phyloP scores from a whole-genome alignment of 2,797 vertebrate genomes.

The Crenuchus spilurus region DNA sequence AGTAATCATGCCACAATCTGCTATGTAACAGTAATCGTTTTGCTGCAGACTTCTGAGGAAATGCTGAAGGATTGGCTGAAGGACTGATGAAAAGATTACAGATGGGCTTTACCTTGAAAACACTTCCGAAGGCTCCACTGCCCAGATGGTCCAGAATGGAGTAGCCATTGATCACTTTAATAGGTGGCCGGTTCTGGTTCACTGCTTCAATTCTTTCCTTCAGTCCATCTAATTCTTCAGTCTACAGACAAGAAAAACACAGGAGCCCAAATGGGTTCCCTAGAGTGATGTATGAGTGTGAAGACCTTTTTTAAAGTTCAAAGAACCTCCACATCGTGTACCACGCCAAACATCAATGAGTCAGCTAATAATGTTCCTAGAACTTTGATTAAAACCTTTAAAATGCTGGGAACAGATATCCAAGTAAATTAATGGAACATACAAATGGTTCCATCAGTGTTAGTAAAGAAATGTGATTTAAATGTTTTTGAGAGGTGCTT shows the following conservation, averaged over 20 bases:
- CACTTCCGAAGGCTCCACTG: slow-evolving; percentile 89
- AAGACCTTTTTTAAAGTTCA: too few relatives aligned
- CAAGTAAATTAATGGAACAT: too few relatives aligned
- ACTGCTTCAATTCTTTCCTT: slow-evolving; percentile 81
- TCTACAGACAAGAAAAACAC: slow-evolving; percentile 67
- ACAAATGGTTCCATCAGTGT: too few relatives aligned
- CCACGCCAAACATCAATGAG: too few relatives aligned
- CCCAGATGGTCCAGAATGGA: slow-evolving; percentile 88
- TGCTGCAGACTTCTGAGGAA: not conserved
- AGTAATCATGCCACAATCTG: not conserved
- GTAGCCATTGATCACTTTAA: slow-evolving; percentile 84
- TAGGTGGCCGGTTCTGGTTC: slow-evolving; percentile 86
- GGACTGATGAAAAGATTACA: not conserved
- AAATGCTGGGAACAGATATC: too few relatives aligned
- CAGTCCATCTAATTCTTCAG: slow-evolving; percentile 82
- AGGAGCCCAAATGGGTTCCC: too few relatives aligned
- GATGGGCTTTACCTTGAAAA: slow-evolving; percentile 82
- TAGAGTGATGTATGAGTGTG: too few relatives aligned
- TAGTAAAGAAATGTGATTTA: too few relatives aligned
- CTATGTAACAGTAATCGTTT: not conserved
- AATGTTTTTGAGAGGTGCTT: too few relatives aligned
- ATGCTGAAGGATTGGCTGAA: not conserved
- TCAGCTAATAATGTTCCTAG: too few relatives aligned
- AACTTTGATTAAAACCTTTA: too few relatives aligned
- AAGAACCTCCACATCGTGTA: too few relatives aligned